Evolutionary conservation across 2,797 vertebrate species (phyloP).

Genomic region (Poecile montanus): DNA sequence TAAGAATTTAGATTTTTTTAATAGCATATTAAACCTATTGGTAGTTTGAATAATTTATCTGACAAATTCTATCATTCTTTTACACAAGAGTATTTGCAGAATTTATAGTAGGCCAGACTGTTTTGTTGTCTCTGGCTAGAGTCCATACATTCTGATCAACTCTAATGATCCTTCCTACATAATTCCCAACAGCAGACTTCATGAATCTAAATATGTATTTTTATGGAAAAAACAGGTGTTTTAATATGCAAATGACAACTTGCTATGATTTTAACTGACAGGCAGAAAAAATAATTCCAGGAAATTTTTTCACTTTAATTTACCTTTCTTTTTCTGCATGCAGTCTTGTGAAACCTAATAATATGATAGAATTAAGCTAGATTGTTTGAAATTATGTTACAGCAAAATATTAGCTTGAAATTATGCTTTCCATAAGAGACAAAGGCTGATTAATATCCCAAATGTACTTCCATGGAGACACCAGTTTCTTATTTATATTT

Average conservation of each 20-base stretch:
- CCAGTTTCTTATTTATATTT: not conserved
- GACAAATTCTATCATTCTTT: not conserved
- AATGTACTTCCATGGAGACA: not conserved
- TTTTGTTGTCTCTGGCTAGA: not conserved
- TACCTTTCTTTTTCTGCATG: not conserved
- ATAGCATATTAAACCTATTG: not conserved
- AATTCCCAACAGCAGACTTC: not conserved
- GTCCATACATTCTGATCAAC: not conserved
- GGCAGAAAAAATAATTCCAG: not conserved
- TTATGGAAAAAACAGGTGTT: not conserved
- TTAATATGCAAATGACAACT: not conserved
- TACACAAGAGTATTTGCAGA: not conserved
- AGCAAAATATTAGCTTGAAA: not conserved
- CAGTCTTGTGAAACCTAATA: not conserved
- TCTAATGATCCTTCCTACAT: not conserved
- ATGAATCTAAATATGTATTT: not conserved
- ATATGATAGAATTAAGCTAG: not conserved
- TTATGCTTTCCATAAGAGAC: not conserved
- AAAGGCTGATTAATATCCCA: not conserved
- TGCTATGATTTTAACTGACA: not conserved
- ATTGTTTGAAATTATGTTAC: not conserved
- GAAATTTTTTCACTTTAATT: not conserved
- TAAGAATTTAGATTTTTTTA: not conserved
- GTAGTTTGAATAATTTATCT: not conserved
- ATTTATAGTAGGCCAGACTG: not conserved